These are phyloP conservation scores for Lepeophtheirus salmonis DNA, from an alignment of 1,140 invertebrate genomes.

Conservation along the genomic window DNA sequence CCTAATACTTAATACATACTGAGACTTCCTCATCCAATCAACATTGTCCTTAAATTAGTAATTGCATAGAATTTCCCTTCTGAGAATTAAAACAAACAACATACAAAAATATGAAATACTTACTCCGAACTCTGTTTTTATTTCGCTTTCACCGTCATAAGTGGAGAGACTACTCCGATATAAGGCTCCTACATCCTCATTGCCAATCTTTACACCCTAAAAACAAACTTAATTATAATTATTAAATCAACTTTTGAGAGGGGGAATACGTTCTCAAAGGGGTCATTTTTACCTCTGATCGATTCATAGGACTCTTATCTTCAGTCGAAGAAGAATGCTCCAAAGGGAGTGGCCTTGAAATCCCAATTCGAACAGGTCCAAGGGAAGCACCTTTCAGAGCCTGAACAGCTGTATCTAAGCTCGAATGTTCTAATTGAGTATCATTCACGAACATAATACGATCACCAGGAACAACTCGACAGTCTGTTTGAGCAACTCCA, in stretches of 20 bases:
- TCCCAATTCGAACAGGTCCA: slow-evolving; percentile 79
- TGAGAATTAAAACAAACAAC: too few species aligned
- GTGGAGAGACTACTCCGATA: not conserved
- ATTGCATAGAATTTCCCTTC: too few species aligned
- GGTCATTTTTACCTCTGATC: not conserved
- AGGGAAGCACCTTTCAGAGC: slow-evolving; percentile 74
- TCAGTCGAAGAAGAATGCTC: not conserved
- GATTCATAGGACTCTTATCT: not conserved
- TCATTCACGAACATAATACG: slow-evolving; percentile 90
- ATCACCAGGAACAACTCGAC: slow-evolving; percentile 88
- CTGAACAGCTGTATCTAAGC: slow-evolving; percentile 89
- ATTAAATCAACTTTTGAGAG: not conserved
- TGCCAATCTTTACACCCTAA: not conserved
- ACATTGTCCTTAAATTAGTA: too few species aligned
- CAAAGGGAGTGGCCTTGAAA: slow-evolving; percentile 32
- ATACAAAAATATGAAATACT: too few species aligned
- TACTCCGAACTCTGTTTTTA: not conserved
- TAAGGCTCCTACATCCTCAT: not conserved
- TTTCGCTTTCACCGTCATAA: not conserved
- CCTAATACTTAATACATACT: too few species aligned
- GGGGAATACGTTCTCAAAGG: not conserved
- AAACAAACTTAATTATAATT: not conserved
- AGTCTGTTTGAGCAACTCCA: slow-evolving; percentile 83
- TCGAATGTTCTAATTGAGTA: slow-evolving; percentile 77
- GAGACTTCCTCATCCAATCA: too few species aligned